phyloP scores from a whole-genome alignment of 1,140 invertebrate genomes.

The Mylabris phalerata region DNA sequence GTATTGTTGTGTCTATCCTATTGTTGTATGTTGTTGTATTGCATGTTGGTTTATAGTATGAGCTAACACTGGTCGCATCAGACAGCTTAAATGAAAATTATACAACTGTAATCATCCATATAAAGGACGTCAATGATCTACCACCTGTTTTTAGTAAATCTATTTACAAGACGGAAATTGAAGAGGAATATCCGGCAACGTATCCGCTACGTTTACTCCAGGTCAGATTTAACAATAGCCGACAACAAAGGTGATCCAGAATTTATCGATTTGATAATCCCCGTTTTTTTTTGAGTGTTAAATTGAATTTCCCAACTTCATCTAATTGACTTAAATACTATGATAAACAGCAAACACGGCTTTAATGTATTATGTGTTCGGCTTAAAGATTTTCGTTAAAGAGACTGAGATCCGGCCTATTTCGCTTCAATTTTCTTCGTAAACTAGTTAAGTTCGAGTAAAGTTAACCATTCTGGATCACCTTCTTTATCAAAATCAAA shows the following conservation, averaged over 20 bases:
- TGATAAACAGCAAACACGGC: too few species aligned
- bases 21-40: conserved; percentile 19
- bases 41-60: conserved; percentile 55
- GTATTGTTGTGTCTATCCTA: conserved; percentile 13
- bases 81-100: conserved; percentile 79
- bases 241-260: background rate
- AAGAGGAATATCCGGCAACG: conserved; percentile 56
- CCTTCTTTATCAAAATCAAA: too few species aligned
- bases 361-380: too few species aligned
- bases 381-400: too few species aligned
- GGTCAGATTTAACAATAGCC: conserved; percentile 43
- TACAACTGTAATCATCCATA: conserved; percentile 67
- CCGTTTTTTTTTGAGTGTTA: too few species aligned
- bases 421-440: too few species aligned
- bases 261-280: too few species aligned
- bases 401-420: too few species aligned
- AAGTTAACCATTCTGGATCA: too few species aligned
- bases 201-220: conserved; percentile 55
- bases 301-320: too few species aligned
- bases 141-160: conserved; percentile 68
- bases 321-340: too few species aligned
- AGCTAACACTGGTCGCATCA: conserved; percentile 77
- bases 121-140: conserved; percentile 76
- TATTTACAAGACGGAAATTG: conserved; percentile 58
- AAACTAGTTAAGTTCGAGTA: too few species aligned